Percentiles rank a stretch among this genome's conserved stretches.
phyloP scores from a whole-genome alignment of 2,888 invertebrate genomes.

The Heliconius ismenius region DNA sequence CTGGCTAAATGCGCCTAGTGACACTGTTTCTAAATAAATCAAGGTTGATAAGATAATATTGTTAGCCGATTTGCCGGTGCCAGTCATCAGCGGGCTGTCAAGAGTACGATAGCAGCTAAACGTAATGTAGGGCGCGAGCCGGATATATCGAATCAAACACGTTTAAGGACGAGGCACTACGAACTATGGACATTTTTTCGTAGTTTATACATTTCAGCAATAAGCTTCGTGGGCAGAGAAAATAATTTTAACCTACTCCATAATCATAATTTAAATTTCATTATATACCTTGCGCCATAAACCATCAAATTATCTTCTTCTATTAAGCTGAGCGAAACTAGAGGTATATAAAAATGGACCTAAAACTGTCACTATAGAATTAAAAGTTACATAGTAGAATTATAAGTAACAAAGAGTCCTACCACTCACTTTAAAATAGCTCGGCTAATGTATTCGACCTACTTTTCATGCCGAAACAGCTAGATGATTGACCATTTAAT shows the following conservation, averaged over 20 bases:
- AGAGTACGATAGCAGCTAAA: conserved; percentile 47
- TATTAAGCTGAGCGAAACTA: neutral
- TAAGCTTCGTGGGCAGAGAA: neutral
- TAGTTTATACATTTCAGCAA: neutral
- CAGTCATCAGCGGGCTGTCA: conserved; percentile 49
- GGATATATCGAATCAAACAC: conserved; percentile 37
- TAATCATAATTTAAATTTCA: neutral
- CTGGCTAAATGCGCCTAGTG: conserved; percentile 47
- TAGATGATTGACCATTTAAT: conserved; percentile 75
- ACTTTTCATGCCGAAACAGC: conserved; percentile 60
- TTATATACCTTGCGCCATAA: neutral
- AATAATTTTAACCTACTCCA: neutral
- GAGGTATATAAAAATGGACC: neutral
- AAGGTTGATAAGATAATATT: conserved; percentile 67
- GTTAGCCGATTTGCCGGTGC: conserved; percentile 54
- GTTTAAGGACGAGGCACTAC: conserved; percentile 15
- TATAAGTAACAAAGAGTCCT: conserved; percentile 35
- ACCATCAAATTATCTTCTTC: neutral
- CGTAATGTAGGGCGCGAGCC: conserved; percentile 39
- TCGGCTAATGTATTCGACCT: conserved; percentile 66
- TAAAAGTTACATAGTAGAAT: conserved; percentile 19
- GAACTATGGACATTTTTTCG: neutral
- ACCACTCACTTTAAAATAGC: conserved; percentile 54
- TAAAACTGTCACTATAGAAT: neutral
- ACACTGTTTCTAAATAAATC: conserved; percentile 64